A percentile compares a stretch with the other conserved stretches of the same genome.
These are phyloP conservation scores for Ptyas mucosa DNA, from an alignment of 2,113 vertebrate species.

Conservation along the genomic window DNA sequence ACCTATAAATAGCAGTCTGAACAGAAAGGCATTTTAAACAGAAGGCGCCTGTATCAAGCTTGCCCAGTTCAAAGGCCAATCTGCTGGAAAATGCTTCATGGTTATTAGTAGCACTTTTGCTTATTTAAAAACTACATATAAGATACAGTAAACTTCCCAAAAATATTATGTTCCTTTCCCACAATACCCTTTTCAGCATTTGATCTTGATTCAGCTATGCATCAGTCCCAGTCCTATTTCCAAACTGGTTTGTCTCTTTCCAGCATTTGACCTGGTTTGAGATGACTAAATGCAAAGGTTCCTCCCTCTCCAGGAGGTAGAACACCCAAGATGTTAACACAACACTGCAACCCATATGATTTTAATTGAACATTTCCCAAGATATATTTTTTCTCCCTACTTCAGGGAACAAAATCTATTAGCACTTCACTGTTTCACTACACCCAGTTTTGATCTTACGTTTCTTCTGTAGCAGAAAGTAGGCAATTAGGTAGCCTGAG, in stretches of 20 bases:
- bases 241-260: background rate
- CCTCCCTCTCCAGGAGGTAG: slow-evolving; percentile 1
- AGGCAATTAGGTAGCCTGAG: background rate
- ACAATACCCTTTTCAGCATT: background rate
- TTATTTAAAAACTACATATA: background rate
- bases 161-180: background rate
- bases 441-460: background rate
- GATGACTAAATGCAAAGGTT: background rate
- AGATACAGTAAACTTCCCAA: background rate
- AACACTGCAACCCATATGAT: slow-evolving; percentile 15
- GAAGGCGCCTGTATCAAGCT: background rate
- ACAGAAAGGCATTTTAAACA: background rate
- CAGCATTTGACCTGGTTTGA: background rate
- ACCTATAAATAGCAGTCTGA: too few relatives aligned
- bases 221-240: background rate
- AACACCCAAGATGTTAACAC: slow-evolving; percentile 4
- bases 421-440: background rate
- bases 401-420: slow-evolving; percentile 10
- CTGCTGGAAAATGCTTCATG: background rate
- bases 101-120: background rate
- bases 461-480: background rate
- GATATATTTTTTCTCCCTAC: background rate
- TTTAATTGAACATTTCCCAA: background rate
- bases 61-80: background rate
- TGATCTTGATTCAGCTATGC: background rate